These are phyloP conservation scores for Anagrus nilaparvatae DNA, from an alignment of 1,140 invertebrate species.

Conservation along the genomic window DNA sequence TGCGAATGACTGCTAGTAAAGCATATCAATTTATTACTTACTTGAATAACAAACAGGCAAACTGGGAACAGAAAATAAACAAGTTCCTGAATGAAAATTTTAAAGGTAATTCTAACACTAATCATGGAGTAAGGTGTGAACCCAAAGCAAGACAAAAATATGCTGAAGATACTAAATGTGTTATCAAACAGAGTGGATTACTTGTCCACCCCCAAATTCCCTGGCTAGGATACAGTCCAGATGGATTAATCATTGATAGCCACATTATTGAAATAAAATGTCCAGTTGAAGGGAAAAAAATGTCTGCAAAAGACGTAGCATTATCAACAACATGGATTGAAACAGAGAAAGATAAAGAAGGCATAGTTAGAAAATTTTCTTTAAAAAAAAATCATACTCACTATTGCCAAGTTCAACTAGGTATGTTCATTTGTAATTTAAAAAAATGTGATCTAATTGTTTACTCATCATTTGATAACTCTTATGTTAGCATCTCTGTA, in stretches of 20 bases:
- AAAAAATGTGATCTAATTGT: slow-evolving; percentile 10
- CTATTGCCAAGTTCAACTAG: slow-evolving; percentile 13
- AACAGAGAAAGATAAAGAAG: neutral
- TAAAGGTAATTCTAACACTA: slow-evolving; percentile 1
- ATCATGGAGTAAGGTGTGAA: slow-evolving; percentile 2
- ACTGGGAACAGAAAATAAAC: slow-evolving; percentile 3
- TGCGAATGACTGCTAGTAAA: neutral
- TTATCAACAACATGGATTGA: neutral
- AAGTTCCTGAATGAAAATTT: slow-evolving; percentile 3
- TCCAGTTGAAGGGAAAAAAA: slow-evolving; percentile 4
- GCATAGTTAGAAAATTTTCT: neutral
- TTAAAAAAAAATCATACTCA: slow-evolving; percentile 13
- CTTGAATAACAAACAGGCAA: slow-evolving; percentile 1
- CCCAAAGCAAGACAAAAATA: slow-evolving; percentile 2
- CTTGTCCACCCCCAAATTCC: slow-evolving; percentile 6
- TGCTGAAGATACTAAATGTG: neutral
- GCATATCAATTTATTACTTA: neutral
- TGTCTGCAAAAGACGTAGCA: neutral
- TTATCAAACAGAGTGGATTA: neutral
- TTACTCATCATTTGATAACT: slow-evolving; percentile 7
- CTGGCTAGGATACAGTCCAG: slow-evolving; percentile 11
- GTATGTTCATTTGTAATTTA: slow-evolving; percentile 5
- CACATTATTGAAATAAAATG: slow-evolving; percentile 1
- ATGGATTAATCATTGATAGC: slow-evolving; percentile 7
- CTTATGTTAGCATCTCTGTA: neutral